Evolutionary conservation across 2,797 vertebrate species (phyloP).

Genomic region (Pantherophis alleghaniensis): DNA sequence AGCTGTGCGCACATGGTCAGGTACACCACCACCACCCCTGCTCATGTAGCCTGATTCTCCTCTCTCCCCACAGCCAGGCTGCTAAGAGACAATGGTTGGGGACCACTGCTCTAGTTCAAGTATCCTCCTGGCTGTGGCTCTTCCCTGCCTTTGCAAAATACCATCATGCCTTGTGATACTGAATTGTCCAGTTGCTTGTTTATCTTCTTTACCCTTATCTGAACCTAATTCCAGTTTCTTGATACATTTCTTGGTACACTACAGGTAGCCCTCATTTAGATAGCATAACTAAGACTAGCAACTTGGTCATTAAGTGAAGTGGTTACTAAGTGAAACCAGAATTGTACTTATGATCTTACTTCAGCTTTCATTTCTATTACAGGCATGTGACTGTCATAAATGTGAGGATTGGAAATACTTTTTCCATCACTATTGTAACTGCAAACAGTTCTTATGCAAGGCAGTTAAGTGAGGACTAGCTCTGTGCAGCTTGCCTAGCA

Average conservation of each 20-base stretch:
- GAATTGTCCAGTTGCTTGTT: not conserved
- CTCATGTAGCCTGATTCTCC: not conserved
- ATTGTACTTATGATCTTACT: not conserved
- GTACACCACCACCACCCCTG: accelerated
- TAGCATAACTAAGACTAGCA: not conserved
- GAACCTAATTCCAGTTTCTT: not conserved
- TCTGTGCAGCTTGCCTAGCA: not conserved
- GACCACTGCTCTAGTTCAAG: not conserved
- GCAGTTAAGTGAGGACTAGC: not conserved
- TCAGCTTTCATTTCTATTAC: not conserved
- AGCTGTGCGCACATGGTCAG: not conserved
- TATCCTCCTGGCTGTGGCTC: not conserved
- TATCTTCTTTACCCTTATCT: not conserved
- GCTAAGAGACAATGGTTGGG: not conserved
- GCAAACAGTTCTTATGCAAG: not conserved
- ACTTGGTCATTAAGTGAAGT: not conserved
- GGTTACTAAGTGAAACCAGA: not conserved
- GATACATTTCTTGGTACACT: not conserved
- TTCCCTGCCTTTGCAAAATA: not conserved
- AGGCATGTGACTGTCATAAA: not conserved
- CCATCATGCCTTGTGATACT: not conserved
- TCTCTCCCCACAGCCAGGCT: not conserved
- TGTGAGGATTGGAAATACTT: not conserved
- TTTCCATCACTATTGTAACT: not conserved
- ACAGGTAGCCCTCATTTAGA: not conserved